Evolutionary conservation across 1,140 invertebrate species (phyloP).

Genomic region (fruit fly (Drosophila melanogaster)): Release_6_plus_ISO1_MT NT_037436.4:5192001-5192500

Average conservation of each 20-base stretch:
- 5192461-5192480: background rate
- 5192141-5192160: conserved; percentile 4
- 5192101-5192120: background rate
- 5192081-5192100: conserved; percentile 7
- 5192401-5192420: too few species aligned
- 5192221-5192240: conserved; percentile 11
- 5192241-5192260: conserved; percentile 23
- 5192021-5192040: conserved; percentile 73
- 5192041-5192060: conserved; percentile 35
- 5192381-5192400: too few species aligned
- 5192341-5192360: background rate
- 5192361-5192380: too few species aligned
- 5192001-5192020: conserved; percentile 27
- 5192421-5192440: too few species aligned
- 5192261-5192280: conserved; percentile 47
- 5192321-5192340: background rate
- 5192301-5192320: background rate
- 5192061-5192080: conserved; percentile 11
- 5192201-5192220: conserved; percentile 14
- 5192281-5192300: conserved; percentile 22
- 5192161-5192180: conserved; percentile 14
- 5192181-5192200: background rate
- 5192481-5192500: background rate
- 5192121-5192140: conserved; percentile 1
- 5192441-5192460: too few species aligned